phyloP scores from a whole-genome alignment of 2,888 invertebrate species.

The Copidosoma aretas region DNA sequence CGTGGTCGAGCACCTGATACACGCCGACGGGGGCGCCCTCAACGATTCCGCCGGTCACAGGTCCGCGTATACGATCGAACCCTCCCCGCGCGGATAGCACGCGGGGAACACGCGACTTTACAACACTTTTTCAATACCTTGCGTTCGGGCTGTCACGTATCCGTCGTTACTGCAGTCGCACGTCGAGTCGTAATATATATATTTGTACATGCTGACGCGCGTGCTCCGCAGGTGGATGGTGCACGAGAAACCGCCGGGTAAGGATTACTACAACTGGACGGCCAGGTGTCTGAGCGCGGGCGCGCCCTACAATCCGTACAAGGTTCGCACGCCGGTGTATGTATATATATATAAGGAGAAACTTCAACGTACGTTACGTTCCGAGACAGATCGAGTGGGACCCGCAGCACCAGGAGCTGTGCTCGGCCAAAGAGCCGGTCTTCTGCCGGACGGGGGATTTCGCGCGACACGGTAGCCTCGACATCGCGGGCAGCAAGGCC shows the following conservation, averaged over 20 bases:
- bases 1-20: constrained; percentile 82
- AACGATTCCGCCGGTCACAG: constrained; percentile 77
- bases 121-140: background rate
- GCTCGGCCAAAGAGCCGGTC: constrained; percentile 67
- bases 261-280: constrained; percentile 91
- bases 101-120: background rate
- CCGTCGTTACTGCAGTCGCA: too few species aligned
- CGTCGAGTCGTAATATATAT: background rate
- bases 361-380: background rate
- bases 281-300: constrained; percentile 83
- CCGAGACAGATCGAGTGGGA: constrained; percentile 62
- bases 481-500: constrained; percentile 77
- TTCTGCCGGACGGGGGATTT: constrained; percentile 81
- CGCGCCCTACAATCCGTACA: constrained; percentile 77
- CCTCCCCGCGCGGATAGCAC: too few species aligned
- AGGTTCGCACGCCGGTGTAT: constrained; percentile 60
- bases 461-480: constrained; percentile 73
- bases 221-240: constrained; percentile 74
- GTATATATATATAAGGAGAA: too few species aligned
- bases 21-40: constrained; percentile 82
- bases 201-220: background rate
- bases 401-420: constrained; percentile 68
- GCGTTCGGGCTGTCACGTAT: too few species aligned
- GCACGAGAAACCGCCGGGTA: constrained; percentile 79
- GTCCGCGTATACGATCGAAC: too few species aligned